Conservation (phyloP, 2,888 invertebrate genomes). For the Phytoseiulus persimilis region DNA sequence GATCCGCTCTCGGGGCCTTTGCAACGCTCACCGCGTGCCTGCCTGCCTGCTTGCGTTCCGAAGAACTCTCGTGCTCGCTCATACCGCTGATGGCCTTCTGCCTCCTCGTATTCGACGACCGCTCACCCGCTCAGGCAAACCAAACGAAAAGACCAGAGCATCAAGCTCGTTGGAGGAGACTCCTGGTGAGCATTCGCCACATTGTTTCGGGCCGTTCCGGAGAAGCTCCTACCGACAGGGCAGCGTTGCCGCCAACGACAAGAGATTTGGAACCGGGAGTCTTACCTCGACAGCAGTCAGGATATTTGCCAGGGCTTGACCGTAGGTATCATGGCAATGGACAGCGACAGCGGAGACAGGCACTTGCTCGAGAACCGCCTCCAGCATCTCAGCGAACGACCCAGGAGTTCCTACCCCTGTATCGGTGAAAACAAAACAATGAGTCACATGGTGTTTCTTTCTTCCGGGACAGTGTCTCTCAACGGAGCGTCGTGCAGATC, state of each 20-base stretch:
- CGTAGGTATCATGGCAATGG: constrained; percentile 97
- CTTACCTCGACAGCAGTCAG: constrained; percentile 65
- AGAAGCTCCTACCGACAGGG: too few relatives aligned
- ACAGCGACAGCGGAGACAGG: constrained; percentile 67
- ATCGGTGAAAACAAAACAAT: background rate
- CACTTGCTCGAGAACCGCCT: constrained; percentile 59
- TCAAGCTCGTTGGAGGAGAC: too few relatives aligned
- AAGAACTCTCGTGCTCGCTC: background rate
- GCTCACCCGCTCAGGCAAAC: background rate
- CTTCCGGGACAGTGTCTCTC: too few relatives aligned
- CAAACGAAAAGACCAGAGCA: too few relatives aligned
- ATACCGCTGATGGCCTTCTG: background rate
- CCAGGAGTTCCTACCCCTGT: constrained; percentile 73
- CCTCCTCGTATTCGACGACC: background rate
- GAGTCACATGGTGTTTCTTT: too few relatives aligned
- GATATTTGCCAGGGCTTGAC: constrained; percentile 87
- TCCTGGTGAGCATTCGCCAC: too few relatives aligned
- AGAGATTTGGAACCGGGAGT: background rate
- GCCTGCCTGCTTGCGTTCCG: too few relatives aligned
- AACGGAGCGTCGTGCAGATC: too few relatives aligned
- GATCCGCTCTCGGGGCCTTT: background rate
- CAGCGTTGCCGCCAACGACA: too few relatives aligned
- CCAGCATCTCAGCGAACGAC: constrained; percentile 65
- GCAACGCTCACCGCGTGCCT: background rate
- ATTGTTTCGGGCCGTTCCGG: too few relatives aligned